Percentiles rank a stretch among this genome's conserved stretches.
These are phyloP conservation scores for Bufo gargarizans DNA, from an alignment of 2,113 vertebrate genomes.

Conservation along the genomic window DNA sequence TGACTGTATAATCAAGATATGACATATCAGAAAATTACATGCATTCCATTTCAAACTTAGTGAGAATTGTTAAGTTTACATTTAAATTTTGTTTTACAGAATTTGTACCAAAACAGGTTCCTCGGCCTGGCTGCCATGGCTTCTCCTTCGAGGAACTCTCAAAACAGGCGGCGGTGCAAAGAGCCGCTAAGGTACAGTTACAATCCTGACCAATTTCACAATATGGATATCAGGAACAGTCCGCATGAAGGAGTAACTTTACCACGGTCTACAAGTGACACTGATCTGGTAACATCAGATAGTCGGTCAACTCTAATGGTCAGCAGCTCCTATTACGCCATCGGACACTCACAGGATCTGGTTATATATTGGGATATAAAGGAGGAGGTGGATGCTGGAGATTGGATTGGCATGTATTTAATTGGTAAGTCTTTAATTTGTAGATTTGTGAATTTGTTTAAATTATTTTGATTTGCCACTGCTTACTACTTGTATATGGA, in stretches of 20 bases:
- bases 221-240: constrained; percentile 77
- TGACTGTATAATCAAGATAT: neutral
- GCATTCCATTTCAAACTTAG: neutral
- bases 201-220: constrained; percentile 83
- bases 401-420: constrained; percentile 99
- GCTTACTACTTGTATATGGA: neutral
- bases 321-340: constrained; percentile 88
- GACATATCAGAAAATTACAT: neutral
- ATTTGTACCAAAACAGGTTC: constrained; percentile 97
- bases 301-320: constrained; percentile 91
- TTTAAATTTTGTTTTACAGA: constrained; percentile 72
- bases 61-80: neutral
- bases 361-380: constrained; percentile 97
- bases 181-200: constrained; percentile 87
- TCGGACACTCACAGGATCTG: constrained; percentile 88
- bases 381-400: constrained; percentile 95
- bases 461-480: neutral
- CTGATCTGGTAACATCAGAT: constrained; percentile 89
- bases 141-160: constrained; percentile 88
- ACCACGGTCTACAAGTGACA: constrained; percentile 92
- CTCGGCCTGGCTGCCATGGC: constrained; percentile 96
- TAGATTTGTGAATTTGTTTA: neutral
- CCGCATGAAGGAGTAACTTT: constrained; percentile 75
- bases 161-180: constrained; percentile 88
- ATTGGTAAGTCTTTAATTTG: constrained; percentile 78